phyloP scores from a whole-genome alignment of 2,113 vertebrate genomes.

The Marmota monax region DNA sequence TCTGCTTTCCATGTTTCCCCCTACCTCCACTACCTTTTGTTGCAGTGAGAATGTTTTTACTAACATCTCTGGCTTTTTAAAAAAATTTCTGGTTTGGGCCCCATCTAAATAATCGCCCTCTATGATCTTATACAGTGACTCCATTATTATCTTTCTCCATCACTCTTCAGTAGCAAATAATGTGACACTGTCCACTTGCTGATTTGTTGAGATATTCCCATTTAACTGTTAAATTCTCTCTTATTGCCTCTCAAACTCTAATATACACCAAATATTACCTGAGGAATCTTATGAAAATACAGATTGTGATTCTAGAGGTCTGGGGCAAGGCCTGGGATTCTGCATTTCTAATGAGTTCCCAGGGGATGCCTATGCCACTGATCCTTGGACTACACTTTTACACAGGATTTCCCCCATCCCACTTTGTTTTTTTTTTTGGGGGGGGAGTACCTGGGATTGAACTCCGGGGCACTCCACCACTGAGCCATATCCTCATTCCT shows the following conservation, averaged over 20 bases:
- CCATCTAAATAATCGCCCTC: neutral
- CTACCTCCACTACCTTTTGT: neutral
- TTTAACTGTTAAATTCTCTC: conserved; percentile 30
- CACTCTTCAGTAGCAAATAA: neutral
- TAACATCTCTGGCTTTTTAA: neutral
- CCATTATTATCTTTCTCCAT: neutral
- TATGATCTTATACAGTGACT: neutral
- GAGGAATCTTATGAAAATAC: conserved; percentile 3
- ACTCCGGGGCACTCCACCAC: too few species aligned
- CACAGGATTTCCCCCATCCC: neutral
- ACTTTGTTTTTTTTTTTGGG: too few species aligned
- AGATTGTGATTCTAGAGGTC: neutral
- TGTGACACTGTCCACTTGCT: neutral
- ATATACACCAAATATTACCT: neutral
- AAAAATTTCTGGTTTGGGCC: neutral
- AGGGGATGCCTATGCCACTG: neutral
- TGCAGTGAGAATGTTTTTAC: neutral
- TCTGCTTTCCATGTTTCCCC: neutral
- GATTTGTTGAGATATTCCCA: neutral
- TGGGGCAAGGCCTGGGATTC: neutral
- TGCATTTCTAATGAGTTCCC: neutral
- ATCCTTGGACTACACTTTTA: neutral
- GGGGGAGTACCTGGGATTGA: too few species aligned
- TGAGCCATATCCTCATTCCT: too few species aligned
- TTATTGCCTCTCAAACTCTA: neutral